Percentiles rank a stretch among this genome's conserved stretches.
These are phyloP conservation scores for Nemotelus nigrinus DNA, from an alignment of 2,888 invertebrate genomes.

Conservation along the genomic window DNA sequence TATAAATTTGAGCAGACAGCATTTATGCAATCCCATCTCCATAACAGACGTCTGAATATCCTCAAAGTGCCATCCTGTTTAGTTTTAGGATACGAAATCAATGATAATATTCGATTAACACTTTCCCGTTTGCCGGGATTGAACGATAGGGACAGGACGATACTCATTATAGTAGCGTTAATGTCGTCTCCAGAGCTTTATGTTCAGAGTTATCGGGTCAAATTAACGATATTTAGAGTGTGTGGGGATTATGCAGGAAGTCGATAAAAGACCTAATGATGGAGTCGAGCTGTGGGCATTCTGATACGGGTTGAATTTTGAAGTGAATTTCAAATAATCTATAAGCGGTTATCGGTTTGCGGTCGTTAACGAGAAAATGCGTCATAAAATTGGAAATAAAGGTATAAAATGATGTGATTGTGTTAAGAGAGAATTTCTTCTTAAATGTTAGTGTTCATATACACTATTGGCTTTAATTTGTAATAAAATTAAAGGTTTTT, in stretches of 20 bases:
- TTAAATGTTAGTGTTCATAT: too few species aligned
- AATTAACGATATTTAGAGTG: slow-evolving; percentile 20
- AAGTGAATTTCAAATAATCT: slow-evolving; percentile 6
- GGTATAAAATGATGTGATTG: too few species aligned
- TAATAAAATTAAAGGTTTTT: too few species aligned
- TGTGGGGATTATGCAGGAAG: background rate
- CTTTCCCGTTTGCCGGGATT: slow-evolving; percentile 14
- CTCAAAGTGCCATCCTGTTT: slow-evolving; percentile 9
- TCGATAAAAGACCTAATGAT: background rate
- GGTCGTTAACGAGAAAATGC: too few species aligned
- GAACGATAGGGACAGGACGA: slow-evolving; percentile 33
- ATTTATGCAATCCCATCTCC: slow-evolving; percentile 3
- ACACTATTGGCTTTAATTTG: too few species aligned
- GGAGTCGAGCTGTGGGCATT: background rate
- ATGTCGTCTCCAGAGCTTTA: slow-evolving; percentile 23
- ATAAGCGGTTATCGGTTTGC: slow-evolving; percentile 3
- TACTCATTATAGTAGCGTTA: slow-evolving; percentile 38
- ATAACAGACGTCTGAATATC: slow-evolving; percentile 6
- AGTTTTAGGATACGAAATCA: slow-evolving; percentile 24
- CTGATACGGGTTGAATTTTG: background rate
- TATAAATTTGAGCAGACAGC: slow-evolving; percentile 4
- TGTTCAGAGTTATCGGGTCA: slow-evolving; percentile 2
- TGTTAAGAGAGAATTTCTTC: too few species aligned
- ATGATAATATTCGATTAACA: slow-evolving; percentile 31
- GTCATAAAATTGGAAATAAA: too few species aligned